Percentiles rank a stretch among this genome's conserved stretches.
These are phyloP conservation scores for Oxyteleia sp. DNA, from an alignment of 2,888 invertebrate genomes.

Conservation along the genomic window DNA sequence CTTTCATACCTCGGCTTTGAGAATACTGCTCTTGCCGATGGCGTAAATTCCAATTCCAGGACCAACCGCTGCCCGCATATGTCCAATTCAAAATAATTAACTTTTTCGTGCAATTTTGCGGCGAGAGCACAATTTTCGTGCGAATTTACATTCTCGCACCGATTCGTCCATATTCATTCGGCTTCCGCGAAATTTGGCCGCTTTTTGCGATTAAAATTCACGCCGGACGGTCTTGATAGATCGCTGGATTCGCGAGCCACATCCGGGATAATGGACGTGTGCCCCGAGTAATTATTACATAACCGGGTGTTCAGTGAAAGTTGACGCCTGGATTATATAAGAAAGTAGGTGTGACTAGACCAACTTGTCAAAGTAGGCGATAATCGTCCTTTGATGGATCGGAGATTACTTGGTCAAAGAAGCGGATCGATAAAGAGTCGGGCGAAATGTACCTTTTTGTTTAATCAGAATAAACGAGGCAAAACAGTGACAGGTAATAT, in stretches of 20 bases:
- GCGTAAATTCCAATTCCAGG: conserved; percentile 73
- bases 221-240: no score
- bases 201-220: no score
- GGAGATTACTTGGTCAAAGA: conserved; percentile 28
- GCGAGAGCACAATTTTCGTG: no score
- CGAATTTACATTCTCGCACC: no score
- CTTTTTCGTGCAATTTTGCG: conserved; percentile 42
- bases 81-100: conserved; percentile 50
- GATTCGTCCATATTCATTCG: no score
- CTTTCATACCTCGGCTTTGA: conserved; percentile 68
- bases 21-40: conserved; percentile 69
- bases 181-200: no score
- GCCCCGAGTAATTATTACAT: background rate
- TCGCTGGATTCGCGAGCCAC: no score
- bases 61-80: conserved; percentile 41
- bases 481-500: conserved; percentile 63
- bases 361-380: conserved; percentile 13
- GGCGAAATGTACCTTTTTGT: conserved; percentile 39
- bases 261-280: background rate
- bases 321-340: conserved; percentile 38
- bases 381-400: conserved; percentile 50
- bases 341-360: conserved; percentile 46
- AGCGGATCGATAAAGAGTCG: conserved; percentile 22
- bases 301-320: conserved; percentile 43
- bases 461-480: conserved; percentile 48